phyloP scores from a whole-genome alignment of 2,888 invertebrate species.

The Acronicta alni region DNA sequence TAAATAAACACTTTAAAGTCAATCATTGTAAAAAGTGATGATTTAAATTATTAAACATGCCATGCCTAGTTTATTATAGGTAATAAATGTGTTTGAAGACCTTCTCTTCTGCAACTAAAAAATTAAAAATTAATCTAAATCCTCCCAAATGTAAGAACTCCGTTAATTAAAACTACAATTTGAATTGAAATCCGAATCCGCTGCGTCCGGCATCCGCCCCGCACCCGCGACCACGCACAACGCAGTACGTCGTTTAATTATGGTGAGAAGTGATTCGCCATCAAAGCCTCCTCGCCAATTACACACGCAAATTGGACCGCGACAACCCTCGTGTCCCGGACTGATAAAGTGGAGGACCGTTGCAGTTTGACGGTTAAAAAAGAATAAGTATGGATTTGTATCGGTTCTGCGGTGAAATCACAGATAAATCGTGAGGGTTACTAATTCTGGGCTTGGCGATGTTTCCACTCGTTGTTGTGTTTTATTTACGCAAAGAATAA shows the following conservation, averaged over 20 bases:
- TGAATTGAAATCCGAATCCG: conserved; percentile 6
- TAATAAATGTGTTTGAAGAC: no score
- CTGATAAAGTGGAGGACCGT: conserved; percentile 26
- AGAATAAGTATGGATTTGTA: conserved; percentile 15
- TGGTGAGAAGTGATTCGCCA: conserved; percentile 70
- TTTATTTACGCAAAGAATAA: no score
- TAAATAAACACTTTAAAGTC: no score
- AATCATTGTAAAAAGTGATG: no score
- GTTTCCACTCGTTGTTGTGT: no score
- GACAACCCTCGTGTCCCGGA: conserved; percentile 22
- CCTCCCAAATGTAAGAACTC: not conserved
- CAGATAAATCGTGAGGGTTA: no score
- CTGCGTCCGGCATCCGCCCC: conserved; percentile 14
- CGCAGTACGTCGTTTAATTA: conserved; percentile 68
- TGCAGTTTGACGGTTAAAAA: conserved; percentile 26
- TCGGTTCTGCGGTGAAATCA: not conserved
- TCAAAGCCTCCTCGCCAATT: conserved; percentile 67
- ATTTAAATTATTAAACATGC: no score
- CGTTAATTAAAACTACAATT: conserved; percentile 27
- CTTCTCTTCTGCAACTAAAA: no score
- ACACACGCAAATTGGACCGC: conserved; percentile 70
- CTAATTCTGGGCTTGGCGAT: no score
- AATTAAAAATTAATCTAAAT: not conserved
- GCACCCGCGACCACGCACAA: not conserved
- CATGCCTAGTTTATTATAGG: no score